Percentiles rank a stretch among this genome's conserved stretches.
Conservation (phyloP, 2,113 vertebrate genomes). For the Bubo bubo region DNA sequence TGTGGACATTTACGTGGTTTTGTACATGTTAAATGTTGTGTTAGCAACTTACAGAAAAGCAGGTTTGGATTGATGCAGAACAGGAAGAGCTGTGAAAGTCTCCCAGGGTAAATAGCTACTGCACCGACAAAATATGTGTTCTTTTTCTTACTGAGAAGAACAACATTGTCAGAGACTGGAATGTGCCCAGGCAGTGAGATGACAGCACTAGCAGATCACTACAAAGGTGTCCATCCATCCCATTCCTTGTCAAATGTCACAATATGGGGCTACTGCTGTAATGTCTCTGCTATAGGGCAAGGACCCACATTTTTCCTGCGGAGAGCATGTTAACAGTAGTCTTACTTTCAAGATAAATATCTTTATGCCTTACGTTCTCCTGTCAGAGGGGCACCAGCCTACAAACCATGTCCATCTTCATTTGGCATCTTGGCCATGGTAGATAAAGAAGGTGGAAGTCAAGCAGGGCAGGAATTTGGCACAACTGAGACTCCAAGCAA, state of each 20-base stretch:
- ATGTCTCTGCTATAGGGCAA: neutral
- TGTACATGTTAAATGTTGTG: rapidly evolving
- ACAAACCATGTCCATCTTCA: neutral
- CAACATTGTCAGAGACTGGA: neutral
- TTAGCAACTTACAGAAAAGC: neutral
- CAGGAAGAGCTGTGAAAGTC: neutral
- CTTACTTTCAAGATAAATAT: neutral
- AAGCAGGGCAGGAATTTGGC: neutral
- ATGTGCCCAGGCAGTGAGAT: neutral
- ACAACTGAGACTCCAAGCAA: neutral
- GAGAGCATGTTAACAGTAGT: neutral
- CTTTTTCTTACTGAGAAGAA: neutral
- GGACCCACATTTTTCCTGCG: neutral
- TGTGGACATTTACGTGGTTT: neutral
- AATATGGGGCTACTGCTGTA: neutral
- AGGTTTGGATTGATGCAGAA: neutral
- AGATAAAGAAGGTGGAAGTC: neutral
- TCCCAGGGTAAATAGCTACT: neutral
- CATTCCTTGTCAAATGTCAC: neutral
- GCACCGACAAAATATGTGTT: rapidly evolving
- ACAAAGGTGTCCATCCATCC: neutral
- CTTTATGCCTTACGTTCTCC: neutral
- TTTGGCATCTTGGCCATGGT: neutral
- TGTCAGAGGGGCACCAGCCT: neutral
- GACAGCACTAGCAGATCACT: neutral